Percentiles rank a stretch among this genome's conserved stretches.
Conservation (phyloP, 2,888 invertebrate genomes). For the Pristionchus japonicus region DNA sequence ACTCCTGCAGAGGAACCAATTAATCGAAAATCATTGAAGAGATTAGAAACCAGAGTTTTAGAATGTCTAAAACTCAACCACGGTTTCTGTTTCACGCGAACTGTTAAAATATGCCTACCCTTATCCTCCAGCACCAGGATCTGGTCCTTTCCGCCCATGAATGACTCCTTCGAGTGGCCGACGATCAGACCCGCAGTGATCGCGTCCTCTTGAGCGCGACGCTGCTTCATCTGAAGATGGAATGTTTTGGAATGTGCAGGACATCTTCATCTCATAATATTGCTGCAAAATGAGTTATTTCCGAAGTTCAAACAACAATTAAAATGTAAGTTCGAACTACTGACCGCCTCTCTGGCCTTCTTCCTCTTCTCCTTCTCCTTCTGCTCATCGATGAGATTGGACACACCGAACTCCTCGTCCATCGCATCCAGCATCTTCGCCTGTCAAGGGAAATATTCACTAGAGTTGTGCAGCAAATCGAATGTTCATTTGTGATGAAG, state of each 20-base stretch:
- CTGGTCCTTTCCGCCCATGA: slow-evolving; percentile 80
- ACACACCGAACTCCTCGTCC: slow-evolving; percentile 93
- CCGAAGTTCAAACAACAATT: no score
- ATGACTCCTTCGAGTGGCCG: slow-evolving; percentile 81
- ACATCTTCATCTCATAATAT: no score
- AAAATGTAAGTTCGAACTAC: no score
- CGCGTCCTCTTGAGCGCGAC: slow-evolving; percentile 36
- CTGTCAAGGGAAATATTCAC: slow-evolving; percentile 77
- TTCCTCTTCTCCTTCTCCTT: slow-evolving; percentile 75
- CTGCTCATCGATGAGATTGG: slow-evolving; percentile 87
- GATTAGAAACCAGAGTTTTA: no score
- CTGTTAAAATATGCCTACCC: no score
- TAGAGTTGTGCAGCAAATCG: no score
- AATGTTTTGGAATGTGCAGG: no score
- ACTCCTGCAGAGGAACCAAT: slow-evolving; percentile 81
- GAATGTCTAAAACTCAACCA: no score
- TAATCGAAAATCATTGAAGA: no score
- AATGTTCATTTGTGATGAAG: neutral
- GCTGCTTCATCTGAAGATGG: slow-evolving; percentile 11
- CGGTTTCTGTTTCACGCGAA: no score
- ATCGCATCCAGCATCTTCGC: slow-evolving; percentile 94
- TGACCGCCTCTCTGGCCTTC: slow-evolving; percentile 49
- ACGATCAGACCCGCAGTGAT: slow-evolving; percentile 84
- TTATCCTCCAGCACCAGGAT: slow-evolving; percentile 94
- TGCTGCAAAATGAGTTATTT: no score